Base-by-base conservation (phyloP, 2,888 invertebrate species). In the Micropterix aruncella region DNA sequence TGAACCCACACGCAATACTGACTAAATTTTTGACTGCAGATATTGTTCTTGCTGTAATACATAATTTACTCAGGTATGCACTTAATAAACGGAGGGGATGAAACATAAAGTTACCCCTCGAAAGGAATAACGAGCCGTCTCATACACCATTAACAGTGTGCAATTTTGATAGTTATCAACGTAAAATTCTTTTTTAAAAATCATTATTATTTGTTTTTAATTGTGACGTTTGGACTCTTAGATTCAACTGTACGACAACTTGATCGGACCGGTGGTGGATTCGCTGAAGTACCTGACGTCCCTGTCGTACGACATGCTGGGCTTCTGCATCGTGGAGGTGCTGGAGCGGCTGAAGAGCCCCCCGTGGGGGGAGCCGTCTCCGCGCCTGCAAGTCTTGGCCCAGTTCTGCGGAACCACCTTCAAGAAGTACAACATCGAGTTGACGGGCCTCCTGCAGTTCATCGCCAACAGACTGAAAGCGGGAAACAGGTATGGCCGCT, bases 401-500 rank as follows among this genome's bases (percentile, higher is more conserved):
- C 88, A 86, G 47, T 97, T 99, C 69, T 90, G 93, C 54, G 97
- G 97, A 9, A 85, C 92, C 2, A 88, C 96, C 52, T 96, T 90
- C 65, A 95, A 95, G 68, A 97, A 96, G 61, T 99, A 99, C 63
- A 86, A 85, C 56, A 90, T 97, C 47, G 99, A 99, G 60, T 73
- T 99, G 49, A 87, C 91, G 2, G 96, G 96, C 2, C 66, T 99
- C 51, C 68, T 99, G 59, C 96, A 99, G 63, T 99, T 94, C 63
- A 91, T 99, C 17, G 92, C 92, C 37, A 96, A 99, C 70, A 89
- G 97, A 59, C 75, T 99, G 15, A 97, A 97, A 64, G 85, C 89
- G 16, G 89, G 93, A 55, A 94, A 95, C 65, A 95, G 90, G 90
- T 90, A n/a, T 41, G 41, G 14, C 17, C 17, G 14, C 9, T 43